Conservation (phyloP, 1,140 invertebrate genomes). For the Bombus huntii region DNA sequence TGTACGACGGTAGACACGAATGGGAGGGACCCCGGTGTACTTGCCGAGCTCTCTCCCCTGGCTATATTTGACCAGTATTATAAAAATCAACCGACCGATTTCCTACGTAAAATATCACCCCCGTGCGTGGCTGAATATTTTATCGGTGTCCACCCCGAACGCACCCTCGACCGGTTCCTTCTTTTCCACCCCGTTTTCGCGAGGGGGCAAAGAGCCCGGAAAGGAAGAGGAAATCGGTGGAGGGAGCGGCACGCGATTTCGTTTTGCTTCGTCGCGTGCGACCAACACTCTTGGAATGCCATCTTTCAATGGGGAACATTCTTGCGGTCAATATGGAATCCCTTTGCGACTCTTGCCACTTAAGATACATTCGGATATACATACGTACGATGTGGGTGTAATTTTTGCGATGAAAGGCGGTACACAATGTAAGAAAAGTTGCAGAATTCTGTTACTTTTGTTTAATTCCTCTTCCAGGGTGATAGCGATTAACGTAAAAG, state of each 20-base stretch:
- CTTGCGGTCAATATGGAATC: conserved; percentile 22
- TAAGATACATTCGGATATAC: too few relatives aligned
- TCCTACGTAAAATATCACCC: conserved; percentile 82
- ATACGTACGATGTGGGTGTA: too few relatives aligned
- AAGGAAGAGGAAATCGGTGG: conserved; percentile 39
- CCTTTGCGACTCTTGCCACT: background rate
- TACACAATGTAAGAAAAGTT: too few relatives aligned
- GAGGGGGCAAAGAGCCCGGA: conserved; percentile 6
- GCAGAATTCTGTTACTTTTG: too few relatives aligned
- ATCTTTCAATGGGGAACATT: background rate
- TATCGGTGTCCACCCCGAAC: conserved; percentile 79
- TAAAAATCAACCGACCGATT: conserved; percentile 84
- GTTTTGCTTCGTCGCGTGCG: conserved; percentile 48
- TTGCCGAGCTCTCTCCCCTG: conserved; percentile 73
- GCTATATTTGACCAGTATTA: conserved; percentile 84
- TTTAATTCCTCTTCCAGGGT: too few relatives aligned
- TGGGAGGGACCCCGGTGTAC: conserved; percentile 71
- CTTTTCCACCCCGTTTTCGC: conserved; percentile 19
- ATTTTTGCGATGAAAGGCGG: too few relatives aligned
- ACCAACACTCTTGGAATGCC: conserved; percentile 14
- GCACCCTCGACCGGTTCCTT: conserved; percentile 51
- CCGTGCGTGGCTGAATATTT: conserved; percentile 81
- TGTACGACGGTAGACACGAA: conserved; percentile 76
- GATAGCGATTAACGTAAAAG: too few relatives aligned
- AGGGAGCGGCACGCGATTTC: conserved; percentile 29